Evolutionary conservation across 2,888 invertebrate species (phyloP).

Genomic region (Thera britannica): DNA sequence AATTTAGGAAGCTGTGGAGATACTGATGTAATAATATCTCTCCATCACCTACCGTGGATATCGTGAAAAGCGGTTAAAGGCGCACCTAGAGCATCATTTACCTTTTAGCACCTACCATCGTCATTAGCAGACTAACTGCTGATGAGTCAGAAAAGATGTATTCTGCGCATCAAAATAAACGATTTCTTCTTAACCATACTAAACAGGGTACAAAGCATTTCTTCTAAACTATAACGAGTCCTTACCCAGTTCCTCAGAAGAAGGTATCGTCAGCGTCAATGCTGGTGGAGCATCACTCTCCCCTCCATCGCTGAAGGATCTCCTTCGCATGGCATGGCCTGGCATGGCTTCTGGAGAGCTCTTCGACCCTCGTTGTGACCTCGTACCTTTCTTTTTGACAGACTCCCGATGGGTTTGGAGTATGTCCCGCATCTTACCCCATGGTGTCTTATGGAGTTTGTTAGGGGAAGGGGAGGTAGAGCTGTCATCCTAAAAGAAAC

Average conservation of each 20-base stretch:
- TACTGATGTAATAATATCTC: no score
- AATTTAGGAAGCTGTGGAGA: background rate
- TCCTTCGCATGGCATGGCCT: slow-evolving; percentile 54
- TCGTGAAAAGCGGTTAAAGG: no score
- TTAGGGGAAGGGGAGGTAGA: slow-evolving; percentile 80
- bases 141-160: no score
- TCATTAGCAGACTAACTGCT: no score
- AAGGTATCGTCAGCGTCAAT: slow-evolving; percentile 85
- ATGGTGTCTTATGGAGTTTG: slow-evolving; percentile 87
- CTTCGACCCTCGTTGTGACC: slow-evolving; percentile 70
- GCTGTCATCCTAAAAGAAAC: slow-evolving; percentile 71
- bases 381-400: slow-evolving; percentile 75
- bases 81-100: no score
- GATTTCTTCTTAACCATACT: no score
- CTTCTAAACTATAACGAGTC: no score
- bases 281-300: slow-evolving; percentile 80
- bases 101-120: no score
- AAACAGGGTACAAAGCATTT: no score
- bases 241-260: slow-evolving; percentile 84
- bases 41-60: no score
- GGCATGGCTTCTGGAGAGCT: slow-evolving; percentile 71
- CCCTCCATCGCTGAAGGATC: slow-evolving; percentile 78
- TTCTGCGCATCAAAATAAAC: no score
- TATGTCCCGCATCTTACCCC: slow-evolving; percentile 91
- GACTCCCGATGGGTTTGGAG: slow-evolving; percentile 89